phyloP scores from a whole-genome alignment of 2,797 vertebrate species.

The Hippopotamyrus pictus region DNA sequence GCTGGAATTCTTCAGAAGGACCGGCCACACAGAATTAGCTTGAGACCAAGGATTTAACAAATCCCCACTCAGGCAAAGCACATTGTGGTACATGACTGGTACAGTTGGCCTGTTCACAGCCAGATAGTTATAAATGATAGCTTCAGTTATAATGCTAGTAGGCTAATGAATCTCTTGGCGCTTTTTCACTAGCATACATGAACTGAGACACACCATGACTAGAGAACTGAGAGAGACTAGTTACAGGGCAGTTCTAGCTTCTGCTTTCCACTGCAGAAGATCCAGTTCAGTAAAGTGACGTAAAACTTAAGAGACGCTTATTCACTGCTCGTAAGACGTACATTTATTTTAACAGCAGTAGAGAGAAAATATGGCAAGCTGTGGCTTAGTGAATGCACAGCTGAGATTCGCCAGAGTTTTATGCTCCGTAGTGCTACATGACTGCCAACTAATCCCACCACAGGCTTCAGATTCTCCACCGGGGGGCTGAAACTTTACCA shows the following conservation, averaged over 20 bases:
- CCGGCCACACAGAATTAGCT: not conserved
- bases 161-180: not conserved
- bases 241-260: not conserved
- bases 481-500: not conserved
- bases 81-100: not conserved
- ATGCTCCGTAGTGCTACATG: not conserved
- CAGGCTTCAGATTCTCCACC: not conserved
- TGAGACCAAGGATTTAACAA: not conserved
- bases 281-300: not conserved
- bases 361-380: not conserved
- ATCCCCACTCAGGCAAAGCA: not conserved
- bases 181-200: not conserved
- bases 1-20: not conserved
- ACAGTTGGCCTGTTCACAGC: not conserved
- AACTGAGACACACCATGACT: not conserved
- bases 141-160: not conserved
- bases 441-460: not conserved
- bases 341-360: not conserved
- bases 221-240: not conserved
- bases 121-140: not conserved
- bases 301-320: not conserved
- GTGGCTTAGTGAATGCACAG: not conserved
- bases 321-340: not conserved
- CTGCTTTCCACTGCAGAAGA: not conserved
- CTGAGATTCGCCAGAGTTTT: not conserved